Evolutionary conservation across 2,888 invertebrate species (phyloP), one percentile per base, ranked within the genome.

Genomic region (Sabellastarte sp.): DNA sequence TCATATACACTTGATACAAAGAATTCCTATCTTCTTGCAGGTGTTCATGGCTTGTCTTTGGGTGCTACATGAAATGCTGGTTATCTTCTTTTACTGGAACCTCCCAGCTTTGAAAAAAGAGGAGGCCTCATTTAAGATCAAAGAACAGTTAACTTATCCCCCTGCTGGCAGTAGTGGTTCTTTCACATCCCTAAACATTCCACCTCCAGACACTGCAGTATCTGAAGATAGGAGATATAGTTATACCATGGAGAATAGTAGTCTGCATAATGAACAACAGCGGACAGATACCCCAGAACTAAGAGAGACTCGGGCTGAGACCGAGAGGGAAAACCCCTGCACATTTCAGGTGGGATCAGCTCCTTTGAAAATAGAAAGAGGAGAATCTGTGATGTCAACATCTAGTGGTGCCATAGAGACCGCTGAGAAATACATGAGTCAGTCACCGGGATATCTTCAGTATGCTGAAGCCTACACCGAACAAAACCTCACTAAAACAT

Each of bases 31-130:
- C n/a, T n/a, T n/a, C n/a, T n/a, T n/a, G n/a, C 66, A 80, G 80
- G 76, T 83, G 2, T 81, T 85, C 64, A 84, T 85, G 85, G 80
- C 82, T 15, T 65, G 75, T 32, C 60, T 84, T n/a, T 85, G 85
- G 84, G 29, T 70, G 0, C 1, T 76, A 26, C 72, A 75, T 30
- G 63, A 75, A 50, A 32, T 80, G 15, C 41, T 77, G 26, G 59
- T 77, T 3, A 32, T 77, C 5, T 66, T 74, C 51, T 56, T 77
- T 5, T 81, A 80, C 68, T 71, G 65, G 61, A 73, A 77, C 57
- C 69, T 75, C 4, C 67, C 68, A 2, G 20, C 32, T n/a, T 61
- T 68, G 26, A 30, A 58, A 4, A 24, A 62, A 1, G 60, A 61
- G 24, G 60, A 59, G n/a, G 50, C 31, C 29, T 52, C 24, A 24